Percentiles rank a stretch among this genome's conserved stretches.
Evolutionary conservation across 2,113 vertebrate species (phyloP).

Genomic region (Bubalus kerabau): DNA sequence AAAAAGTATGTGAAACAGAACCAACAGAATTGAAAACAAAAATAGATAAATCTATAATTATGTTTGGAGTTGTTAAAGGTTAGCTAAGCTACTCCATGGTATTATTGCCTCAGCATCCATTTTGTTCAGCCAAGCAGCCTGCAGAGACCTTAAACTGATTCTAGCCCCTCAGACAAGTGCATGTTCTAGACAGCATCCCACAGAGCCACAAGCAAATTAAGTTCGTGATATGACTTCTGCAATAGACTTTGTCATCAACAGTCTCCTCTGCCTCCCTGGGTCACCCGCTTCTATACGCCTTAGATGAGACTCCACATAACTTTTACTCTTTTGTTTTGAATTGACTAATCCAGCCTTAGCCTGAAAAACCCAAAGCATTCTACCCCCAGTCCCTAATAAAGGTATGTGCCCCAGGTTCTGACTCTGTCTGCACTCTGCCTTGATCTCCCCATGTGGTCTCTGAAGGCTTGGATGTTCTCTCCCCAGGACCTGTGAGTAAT

Average conservation of each 20-base stretch:
- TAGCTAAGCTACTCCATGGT: background rate
- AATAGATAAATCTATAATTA: background rate
- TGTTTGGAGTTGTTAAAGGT: background rate
- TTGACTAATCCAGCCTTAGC: background rate
- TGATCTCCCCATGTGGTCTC: too few relatives aligned
- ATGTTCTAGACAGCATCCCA: background rate
- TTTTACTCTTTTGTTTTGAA: background rate
- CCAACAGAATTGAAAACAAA: background rate
- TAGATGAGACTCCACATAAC: background rate
- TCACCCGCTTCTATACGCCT: background rate
- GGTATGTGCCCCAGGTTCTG: too few relatives aligned
- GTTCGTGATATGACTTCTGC: background rate
- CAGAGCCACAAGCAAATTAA: background rate
- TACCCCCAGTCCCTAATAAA: too few relatives aligned
- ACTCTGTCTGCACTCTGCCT: too few relatives aligned
- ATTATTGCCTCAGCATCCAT: background rate
- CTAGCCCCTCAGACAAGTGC: background rate
- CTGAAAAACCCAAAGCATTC: too few relatives aligned
- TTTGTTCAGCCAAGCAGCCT: background rate
- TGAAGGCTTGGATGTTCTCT: too few relatives aligned
- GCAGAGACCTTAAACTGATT: background rate
- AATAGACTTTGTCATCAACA: background rate
- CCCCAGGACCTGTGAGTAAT: too few relatives aligned
- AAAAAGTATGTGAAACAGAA: background rate
- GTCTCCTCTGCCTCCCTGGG: background rate